A percentile compares a stretch with the other conserved stretches of the same genome.
Conservation (phyloP, 2,113 vertebrate genomes). For the Petrocephalus microphthalmus region DNA sequence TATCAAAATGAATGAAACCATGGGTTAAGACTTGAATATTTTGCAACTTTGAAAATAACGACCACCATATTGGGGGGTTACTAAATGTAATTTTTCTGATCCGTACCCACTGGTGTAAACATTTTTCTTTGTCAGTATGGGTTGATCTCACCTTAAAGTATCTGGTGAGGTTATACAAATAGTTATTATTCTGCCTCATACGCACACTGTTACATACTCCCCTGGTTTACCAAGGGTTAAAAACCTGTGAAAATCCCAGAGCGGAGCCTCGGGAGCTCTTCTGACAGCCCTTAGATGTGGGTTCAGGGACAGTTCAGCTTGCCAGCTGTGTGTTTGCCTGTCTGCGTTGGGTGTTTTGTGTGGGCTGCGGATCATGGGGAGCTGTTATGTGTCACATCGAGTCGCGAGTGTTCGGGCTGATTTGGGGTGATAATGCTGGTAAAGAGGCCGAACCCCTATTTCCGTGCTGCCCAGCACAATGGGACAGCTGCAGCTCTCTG, state of each 20-base stretch:
- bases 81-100: background rate
- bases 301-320: background rate
- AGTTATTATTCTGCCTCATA: no score
- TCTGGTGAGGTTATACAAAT: background rate
- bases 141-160: background rate
- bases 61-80: no score
- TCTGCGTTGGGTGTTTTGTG: slow-evolving; percentile 3
- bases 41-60: no score
- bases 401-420: background rate
- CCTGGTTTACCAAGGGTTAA: background rate
- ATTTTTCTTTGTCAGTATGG: background rate
- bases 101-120: background rate
- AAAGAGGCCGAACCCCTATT: background rate
- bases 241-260: background rate
- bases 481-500: background rate
- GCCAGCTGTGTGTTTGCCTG: background rate
- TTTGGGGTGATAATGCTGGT: background rate
- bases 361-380: background rate
- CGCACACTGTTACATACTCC: background rate
- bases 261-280: background rate
- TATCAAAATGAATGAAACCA: no score
- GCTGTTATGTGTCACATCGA: slow-evolving; percentile 6
- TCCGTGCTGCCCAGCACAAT: background rate
- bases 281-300: background rate
- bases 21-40: no score